These are phyloP conservation scores for Macaria liturata DNA, from an alignment of 2,888 invertebrate species.

Conservation along the genomic window DNA sequence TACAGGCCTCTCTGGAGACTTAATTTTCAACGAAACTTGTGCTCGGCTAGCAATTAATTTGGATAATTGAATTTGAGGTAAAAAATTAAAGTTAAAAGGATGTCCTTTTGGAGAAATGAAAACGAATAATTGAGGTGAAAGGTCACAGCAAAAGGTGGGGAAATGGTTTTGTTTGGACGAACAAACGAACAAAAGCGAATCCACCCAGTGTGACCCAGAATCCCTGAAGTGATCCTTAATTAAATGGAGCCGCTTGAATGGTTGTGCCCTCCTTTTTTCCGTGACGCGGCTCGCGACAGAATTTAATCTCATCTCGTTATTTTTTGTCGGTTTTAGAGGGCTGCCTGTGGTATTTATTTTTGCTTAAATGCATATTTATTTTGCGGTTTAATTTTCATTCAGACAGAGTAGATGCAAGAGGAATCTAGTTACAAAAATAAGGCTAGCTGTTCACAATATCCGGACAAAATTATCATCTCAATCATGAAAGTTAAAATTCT, in stretches of 20 bases:
- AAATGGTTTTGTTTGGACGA: conserved; percentile 15
- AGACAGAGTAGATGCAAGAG: too few relatives aligned
- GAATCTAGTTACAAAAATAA: too few relatives aligned
- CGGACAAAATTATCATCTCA: too few relatives aligned
- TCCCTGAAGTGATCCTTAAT: conserved; percentile 36
- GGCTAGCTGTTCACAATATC: too few relatives aligned
- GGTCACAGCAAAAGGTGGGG: background rate
- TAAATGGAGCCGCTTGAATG: conserved; percentile 34
- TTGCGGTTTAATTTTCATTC: too few relatives aligned
- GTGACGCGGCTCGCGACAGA: conserved; percentile 26
- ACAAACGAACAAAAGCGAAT: conserved; percentile 24
- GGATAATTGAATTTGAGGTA: too few relatives aligned
- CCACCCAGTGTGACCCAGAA: conserved; percentile 31
- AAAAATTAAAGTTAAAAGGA: too few relatives aligned
- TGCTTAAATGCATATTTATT: background rate
- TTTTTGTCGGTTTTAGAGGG: conserved; percentile 20
- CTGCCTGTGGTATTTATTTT: background rate
- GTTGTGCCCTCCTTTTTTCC: conserved; percentile 31
- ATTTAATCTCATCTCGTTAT: conserved; percentile 29
- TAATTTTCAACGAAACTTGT: conserved; percentile 2
- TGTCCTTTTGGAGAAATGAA: conserved; percentile 1
- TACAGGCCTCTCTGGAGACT: conserved; percentile 2
- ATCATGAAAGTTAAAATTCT: too few relatives aligned
- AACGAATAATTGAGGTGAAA: conserved; percentile 1
- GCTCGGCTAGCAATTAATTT: too few relatives aligned